Percentiles rank a stretch among this genome's conserved stretches.
phyloP scores from a whole-genome alignment of 2,113 vertebrate genomes.

The Misgurnus mizolepis region DNA sequence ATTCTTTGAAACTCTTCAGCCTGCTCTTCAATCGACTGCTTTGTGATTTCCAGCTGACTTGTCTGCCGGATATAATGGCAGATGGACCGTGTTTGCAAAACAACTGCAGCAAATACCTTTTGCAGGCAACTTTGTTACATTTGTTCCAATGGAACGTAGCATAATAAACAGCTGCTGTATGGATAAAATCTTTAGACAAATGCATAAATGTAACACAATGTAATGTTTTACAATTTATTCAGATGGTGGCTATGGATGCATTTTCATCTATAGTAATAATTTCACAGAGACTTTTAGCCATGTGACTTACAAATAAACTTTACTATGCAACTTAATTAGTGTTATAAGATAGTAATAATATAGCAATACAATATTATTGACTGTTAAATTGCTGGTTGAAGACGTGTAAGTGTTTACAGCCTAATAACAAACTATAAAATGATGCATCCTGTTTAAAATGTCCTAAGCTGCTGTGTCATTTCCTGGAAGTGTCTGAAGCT shows the following conservation, averaged over 20 bases:
- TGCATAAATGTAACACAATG: no score
- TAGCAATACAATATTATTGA: no score
- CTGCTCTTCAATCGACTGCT: neutral
- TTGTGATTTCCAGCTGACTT: conserved; percentile 2
- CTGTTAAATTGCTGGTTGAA: no score
- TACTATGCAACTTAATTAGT: no score
- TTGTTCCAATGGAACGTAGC: neutral
- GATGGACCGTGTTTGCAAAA: conserved; percentile 1
- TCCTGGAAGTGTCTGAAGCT: conserved; percentile 25
- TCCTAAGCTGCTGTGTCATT: conserved; percentile 39
- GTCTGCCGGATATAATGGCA: neutral
- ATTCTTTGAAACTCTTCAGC: conserved; percentile 6
- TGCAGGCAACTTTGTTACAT: neutral
- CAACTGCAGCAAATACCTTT: neutral
- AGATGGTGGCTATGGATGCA: no score
- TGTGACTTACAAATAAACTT: no score
- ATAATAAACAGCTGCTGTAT: neutral
- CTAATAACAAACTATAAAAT: neutral
- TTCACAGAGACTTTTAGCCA: no score
- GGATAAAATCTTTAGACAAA: no score
- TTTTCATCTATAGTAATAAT: no score
- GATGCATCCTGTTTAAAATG: conserved; percentile 37
- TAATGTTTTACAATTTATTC: no score
- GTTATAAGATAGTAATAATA: no score
- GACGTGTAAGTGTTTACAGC: no score